Percentiles rank a stretch among this genome's conserved stretches.
These are phyloP conservation scores for Arremon brunneinucha DNA, from an alignment of 2,797 vertebrate genomes.

Conservation along the genomic window DNA sequence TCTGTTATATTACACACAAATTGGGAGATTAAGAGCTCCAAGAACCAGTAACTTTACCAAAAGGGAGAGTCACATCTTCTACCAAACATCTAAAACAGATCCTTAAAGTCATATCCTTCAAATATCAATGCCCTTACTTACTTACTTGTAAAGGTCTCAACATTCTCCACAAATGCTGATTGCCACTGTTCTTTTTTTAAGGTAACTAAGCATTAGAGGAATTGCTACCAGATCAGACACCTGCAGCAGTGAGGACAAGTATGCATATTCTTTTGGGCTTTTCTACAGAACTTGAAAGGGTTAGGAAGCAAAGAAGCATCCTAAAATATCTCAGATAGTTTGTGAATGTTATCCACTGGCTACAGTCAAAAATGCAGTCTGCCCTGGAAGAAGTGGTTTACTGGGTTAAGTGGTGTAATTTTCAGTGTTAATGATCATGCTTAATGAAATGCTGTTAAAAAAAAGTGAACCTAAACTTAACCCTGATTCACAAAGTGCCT, in stretches of 20 bases:
- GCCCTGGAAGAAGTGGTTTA: neutral
- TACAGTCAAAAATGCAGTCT: neutral
- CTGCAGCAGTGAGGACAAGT: neutral
- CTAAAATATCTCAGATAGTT: neutral
- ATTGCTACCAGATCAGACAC: neutral
- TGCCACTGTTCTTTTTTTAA: neutral
- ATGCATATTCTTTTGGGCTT: neutral
- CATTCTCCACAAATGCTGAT: neutral
- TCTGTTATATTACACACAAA: neutral
- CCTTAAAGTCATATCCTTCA: neutral
- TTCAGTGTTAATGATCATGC: neutral
- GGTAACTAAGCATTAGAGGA: neutral
- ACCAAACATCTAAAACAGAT: neutral
- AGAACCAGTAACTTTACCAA: neutral
- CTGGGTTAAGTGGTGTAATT: neutral
- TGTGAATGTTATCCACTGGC: neutral
- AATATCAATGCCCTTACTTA: neutral
- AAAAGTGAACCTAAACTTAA: neutral
- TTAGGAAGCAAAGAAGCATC: neutral
- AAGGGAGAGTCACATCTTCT: neutral
- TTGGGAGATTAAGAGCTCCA: neutral
- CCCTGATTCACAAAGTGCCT: neutral
- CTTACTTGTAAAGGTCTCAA: neutral
- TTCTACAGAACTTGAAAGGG: neutral
- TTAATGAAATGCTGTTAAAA: neutral